Evolutionary conservation across 2,797 vertebrate species (phyloP).

Genomic region (Darevskia nairensis): DNA sequence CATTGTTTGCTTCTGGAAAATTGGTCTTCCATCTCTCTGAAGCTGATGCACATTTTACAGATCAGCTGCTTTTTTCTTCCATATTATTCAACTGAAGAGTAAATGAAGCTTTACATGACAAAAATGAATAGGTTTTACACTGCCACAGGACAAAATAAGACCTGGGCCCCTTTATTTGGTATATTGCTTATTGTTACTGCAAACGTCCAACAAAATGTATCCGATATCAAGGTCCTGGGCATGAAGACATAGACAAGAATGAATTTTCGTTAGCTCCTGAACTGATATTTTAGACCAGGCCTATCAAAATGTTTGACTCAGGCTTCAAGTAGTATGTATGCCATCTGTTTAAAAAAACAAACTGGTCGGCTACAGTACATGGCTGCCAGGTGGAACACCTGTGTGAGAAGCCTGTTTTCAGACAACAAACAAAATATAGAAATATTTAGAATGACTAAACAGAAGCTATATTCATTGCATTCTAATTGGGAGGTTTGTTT

Average conservation of each 20-base stretch:
- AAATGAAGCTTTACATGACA: background rate
- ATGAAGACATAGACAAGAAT: slow-evolving; percentile 6
- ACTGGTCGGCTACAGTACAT: background rate
- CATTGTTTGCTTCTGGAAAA: background rate
- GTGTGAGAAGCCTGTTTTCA: background rate
- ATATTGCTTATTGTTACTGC: slow-evolving; percentile 33
- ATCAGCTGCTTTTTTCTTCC: background rate
- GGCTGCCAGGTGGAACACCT: background rate
- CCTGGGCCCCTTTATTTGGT: slow-evolving; percentile 32
- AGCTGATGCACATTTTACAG: background rate
- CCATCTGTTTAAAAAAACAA: background rate
- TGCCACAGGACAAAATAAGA: slow-evolving; percentile 37
- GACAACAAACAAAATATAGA: slow-evolving; percentile 14
- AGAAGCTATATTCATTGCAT: slow-evolving; percentile 30
- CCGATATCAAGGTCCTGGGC: too few relatives aligned
- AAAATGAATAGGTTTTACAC: background rate
- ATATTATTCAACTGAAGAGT: background rate
- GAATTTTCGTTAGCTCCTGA: slow-evolving; percentile 19
- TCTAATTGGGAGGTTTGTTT: background rate
- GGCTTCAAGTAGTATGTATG: background rate
- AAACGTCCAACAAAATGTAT: slow-evolving; percentile 17
- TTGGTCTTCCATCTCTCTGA: background rate
- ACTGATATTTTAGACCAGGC: slow-evolving; percentile 10
- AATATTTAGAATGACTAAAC: slow-evolving; percentile 17
- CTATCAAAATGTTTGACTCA: background rate